These are phyloP conservation scores for Acipenser oxyrinchus DNA, from an alignment of 2,797 vertebrate species.

Conservation along the genomic window DNA sequence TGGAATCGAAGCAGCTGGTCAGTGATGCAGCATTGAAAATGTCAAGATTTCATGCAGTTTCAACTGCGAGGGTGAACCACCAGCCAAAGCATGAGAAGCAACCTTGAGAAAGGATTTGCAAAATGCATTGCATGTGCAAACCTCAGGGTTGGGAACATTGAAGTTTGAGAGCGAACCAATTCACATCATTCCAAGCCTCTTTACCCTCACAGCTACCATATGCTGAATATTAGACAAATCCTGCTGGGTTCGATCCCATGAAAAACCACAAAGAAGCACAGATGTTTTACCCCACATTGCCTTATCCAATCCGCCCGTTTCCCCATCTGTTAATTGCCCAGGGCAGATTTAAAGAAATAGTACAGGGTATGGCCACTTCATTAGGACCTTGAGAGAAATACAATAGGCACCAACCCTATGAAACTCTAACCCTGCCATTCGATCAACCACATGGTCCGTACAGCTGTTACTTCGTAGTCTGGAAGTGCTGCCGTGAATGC, in stretches of 20 bases:
- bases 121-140: background rate
- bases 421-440: too few relatives aligned
- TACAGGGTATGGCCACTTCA: too few relatives aligned
- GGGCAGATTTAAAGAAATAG: conserved; percentile 9
- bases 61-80: background rate
- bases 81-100: background rate
- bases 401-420: too few relatives aligned
- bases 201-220: conserved; percentile 5
- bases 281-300: conserved; percentile 9
- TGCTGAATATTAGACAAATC: conserved; percentile 19
- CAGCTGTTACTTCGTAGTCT: too few relatives aligned
- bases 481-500: too few relatives aligned
- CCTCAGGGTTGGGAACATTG: background rate
- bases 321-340: conserved; percentile 5
- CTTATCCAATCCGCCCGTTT: background rate
- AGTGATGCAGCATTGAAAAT: background rate
- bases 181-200: background rate
- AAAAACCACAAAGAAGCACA: conserved; percentile 20
- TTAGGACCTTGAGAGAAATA: too few relatives aligned
- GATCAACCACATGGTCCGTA: too few relatives aligned
- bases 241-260: conserved; percentile 20
- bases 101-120: background rate
- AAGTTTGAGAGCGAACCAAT: conserved; percentile 7
- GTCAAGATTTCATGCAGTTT: background rate
- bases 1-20: conserved; percentile 2